Conservation (phyloP, 2,888 invertebrate genomes). For the Lingula anatina region DNA sequence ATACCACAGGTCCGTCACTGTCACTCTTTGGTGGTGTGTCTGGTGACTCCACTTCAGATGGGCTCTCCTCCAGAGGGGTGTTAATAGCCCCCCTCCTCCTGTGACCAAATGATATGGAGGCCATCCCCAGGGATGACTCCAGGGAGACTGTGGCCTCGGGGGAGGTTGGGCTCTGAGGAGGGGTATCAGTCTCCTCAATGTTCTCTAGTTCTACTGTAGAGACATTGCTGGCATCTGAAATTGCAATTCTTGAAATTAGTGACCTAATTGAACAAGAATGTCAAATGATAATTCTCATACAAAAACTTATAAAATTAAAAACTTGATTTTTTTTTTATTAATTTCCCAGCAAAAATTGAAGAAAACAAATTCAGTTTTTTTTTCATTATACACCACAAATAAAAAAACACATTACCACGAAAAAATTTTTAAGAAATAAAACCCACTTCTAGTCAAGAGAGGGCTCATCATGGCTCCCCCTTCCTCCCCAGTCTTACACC, state of each 20-base stretch:
- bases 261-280: background rate
- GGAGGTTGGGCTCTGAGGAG: conserved; percentile 45
- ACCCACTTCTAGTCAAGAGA: too few relatives aligned
- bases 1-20: too few relatives aligned
- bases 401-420: too few relatives aligned
- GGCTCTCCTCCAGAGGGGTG: conserved; percentile 6
- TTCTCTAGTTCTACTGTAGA: conserved; percentile 52
- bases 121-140: too few relatives aligned
- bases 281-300: background rate
- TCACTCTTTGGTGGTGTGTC: background rate
- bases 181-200: conserved; percentile 51
- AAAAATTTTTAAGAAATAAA: too few relatives aligned
- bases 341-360: background rate
- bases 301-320: background rate
- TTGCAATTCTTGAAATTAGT: too few relatives aligned
- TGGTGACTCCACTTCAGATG: conserved; percentile 2
- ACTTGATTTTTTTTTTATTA: background rate
- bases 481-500: conserved; percentile 69
- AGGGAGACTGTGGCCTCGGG: conserved; percentile 9
- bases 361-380: too few relatives aligned
- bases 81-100: conserved; percentile 8
- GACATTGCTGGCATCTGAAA: conserved; percentile 50
- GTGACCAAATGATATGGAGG: conserved; percentile 14
- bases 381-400: too few relatives aligned
- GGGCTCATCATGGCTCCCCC: too few relatives aligned